Base-by-base conservation (phyloP, 2,797 vertebrate genomes). In the Aeoliscus strigatus region DNA sequence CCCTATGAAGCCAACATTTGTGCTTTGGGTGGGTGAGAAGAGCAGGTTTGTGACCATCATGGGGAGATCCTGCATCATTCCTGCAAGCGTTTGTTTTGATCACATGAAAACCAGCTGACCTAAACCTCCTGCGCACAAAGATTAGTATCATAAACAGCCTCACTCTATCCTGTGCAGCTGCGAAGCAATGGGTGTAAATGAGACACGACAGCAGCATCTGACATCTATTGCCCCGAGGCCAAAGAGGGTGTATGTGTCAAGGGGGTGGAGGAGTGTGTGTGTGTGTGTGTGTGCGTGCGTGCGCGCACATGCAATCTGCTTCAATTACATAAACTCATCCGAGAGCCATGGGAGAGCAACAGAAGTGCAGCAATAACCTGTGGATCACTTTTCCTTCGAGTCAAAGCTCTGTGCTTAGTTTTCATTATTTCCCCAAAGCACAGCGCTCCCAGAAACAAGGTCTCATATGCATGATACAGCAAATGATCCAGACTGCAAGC, bases 361-460 rank as follows among this genome's bases (percentile, higher is more conserved):
- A 57, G 57, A 33, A 66, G 72, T 29, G 51, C 42, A 56, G 62
- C 64, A 72, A 79, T 73, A 82, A 75, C 68, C 72, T 66, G 67
- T 57, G 73, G 75, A 80, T 81, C 75, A 60, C 65, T 70, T 73
- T 71, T 70, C 66, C 65, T 52, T 75, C 77, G 82, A 79, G 79
- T 78, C 46, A 59, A 76, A 73, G 32, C 59, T 60, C 43, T 27
- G 7, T 75, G 78, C 81, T 73, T 70, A 60, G 78, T 79, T 82
- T 82, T 82, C 78, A 82, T 77, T 74, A 79, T 70, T 70, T 77
- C 72, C 73, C 67, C 59, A 15, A 67, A 66, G 67, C 63, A 42
- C 67, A 35, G 51, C 71, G 73, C 73, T 74, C 69, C 67, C 63
- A 27, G 45, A 53, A 30, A 55, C 39, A 26, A 71, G 45, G 54